Base-by-base conservation (phyloP, 2,888 invertebrate species). In the Aleiodes alternator region DNA sequence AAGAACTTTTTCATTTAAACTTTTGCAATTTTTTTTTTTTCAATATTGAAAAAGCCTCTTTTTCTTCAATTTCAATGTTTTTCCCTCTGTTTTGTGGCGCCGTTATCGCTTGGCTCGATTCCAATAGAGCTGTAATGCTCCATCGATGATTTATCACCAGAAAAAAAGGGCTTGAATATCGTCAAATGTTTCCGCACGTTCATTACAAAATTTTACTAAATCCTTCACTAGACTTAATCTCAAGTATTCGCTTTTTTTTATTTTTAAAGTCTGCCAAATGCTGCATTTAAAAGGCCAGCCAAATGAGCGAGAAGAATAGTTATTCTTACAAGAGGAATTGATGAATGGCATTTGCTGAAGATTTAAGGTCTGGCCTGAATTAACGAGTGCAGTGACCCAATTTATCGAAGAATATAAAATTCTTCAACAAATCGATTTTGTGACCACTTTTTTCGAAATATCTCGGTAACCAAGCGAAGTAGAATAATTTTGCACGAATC, bases 91-190 rank as follows among this genome's bases (percentile, higher is more conserved):
- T 72, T 51, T 59, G 73, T 59, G 79, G 79, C 78, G 79, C 77
- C 76, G 76, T 75, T 78, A 16, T 77, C 75, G 75, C 74, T 79
- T 80, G 80, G 80, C 77, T 76, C 74, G 59, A 16, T 56, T 79
- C 80, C 80, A 80, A 75, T 75, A 23, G 70, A 77, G 74, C 16
- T 14, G 14, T 76, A 76, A 38, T 74, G 71, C 43, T 50, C 50
- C 57, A 48, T n/a, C 29, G n/a, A 71, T 59, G 50, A 71, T 57
- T 29, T 51, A 71, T 71, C n/a, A 59, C 7, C 48, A 23, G 12
- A n/a, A 43, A 71, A 12, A 23, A 43, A 71, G 57, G 11, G 11
- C 12, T 50, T 5, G 16, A 11, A 31, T 56, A 38, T 16, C 23
- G 23, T 23, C 23, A 23, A 23, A 23, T 23, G 23, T 23, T 23